phyloP scores from a whole-genome alignment of 2,113 vertebrate genomes.

The Erpornis zantholeuca region DNA sequence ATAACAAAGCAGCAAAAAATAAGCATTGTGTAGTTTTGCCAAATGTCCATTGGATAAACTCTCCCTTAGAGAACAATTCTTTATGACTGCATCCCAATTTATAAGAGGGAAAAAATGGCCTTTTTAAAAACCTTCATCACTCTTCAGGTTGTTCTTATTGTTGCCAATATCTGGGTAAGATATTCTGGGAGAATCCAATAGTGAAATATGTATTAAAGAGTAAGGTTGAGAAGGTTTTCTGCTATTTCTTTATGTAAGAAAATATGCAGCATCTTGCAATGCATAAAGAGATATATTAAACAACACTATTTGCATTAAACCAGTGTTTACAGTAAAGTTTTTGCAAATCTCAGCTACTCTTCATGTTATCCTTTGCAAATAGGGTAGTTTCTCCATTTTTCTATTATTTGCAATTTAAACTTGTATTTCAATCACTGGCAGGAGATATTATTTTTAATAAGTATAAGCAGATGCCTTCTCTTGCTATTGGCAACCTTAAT shows the following conservation, averaged over 20 bases:
- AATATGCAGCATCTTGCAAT: background rate
- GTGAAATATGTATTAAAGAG: background rate
- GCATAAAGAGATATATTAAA: background rate
- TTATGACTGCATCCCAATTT: background rate
- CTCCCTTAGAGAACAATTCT: background rate
- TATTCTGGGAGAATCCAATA: background rate
- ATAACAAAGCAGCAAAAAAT: background rate
- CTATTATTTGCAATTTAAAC: background rate
- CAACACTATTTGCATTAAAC: background rate
- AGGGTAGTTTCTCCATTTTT: background rate
- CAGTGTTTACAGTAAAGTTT: background rate
- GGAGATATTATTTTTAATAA: background rate
- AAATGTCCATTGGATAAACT: background rate
- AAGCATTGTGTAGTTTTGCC: background rate
- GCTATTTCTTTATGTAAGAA: background rate
- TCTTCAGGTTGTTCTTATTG: background rate
- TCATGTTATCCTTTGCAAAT: background rate
- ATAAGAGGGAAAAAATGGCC: fast-evolving
- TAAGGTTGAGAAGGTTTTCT: background rate
- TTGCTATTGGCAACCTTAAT: constrained; percentile 11
- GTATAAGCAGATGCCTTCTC: background rate
- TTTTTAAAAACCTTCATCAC: background rate
- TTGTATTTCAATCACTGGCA: background rate
- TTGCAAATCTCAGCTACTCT: background rate
- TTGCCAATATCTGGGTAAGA: background rate